Percentiles rank a stretch among this genome's conserved stretches.
Conservation (phyloP, 2,113 vertebrate genomes). For the Xenopus laevis region DNA sequence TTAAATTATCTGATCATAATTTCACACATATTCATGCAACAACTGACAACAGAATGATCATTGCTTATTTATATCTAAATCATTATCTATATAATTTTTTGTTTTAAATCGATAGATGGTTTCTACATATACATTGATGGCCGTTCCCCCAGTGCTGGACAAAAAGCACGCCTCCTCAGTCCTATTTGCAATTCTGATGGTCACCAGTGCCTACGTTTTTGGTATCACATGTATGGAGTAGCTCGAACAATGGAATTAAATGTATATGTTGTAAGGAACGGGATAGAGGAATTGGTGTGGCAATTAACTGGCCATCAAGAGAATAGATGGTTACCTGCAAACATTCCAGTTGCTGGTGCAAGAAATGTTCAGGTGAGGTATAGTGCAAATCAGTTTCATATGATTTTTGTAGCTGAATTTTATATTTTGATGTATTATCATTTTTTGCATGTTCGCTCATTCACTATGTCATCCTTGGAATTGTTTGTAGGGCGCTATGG, state of each 20-base stretch:
- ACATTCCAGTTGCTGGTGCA: slow-evolving; percentile 49
- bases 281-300: slow-evolving; percentile 50
- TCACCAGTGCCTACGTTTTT: slow-evolving; percentile 71
- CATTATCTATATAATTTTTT: too few species aligned
- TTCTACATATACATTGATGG: slow-evolving; percentile 75
- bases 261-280: slow-evolving; percentile 56
- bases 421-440: too few species aligned
- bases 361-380: slow-evolving; percentile 25
- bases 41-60: too few species aligned
- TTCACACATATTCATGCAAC: too few species aligned
- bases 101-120: slow-evolving; percentile 60
- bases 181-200: slow-evolving; percentile 55
- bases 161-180: slow-evolving; percentile 64
- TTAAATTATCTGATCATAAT: too few species aligned
- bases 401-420: too few species aligned
- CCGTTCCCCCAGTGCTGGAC: slow-evolving; percentile 47
- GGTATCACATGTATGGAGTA: slow-evolving; percentile 77
- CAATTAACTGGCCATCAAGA: slow-evolving; percentile 53
- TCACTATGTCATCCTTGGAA: too few species aligned
- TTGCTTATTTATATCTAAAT: too few species aligned
- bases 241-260: slow-evolving; percentile 61
- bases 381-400: not conserved
- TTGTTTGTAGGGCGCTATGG: too few species aligned
- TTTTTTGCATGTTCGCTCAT: too few species aligned
- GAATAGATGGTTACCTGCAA: slow-evolving; percentile 55